Evolutionary conservation across 1,140 invertebrate genomes (phyloP).

Genomic region (Amphibalanus amphitrite): DNA sequence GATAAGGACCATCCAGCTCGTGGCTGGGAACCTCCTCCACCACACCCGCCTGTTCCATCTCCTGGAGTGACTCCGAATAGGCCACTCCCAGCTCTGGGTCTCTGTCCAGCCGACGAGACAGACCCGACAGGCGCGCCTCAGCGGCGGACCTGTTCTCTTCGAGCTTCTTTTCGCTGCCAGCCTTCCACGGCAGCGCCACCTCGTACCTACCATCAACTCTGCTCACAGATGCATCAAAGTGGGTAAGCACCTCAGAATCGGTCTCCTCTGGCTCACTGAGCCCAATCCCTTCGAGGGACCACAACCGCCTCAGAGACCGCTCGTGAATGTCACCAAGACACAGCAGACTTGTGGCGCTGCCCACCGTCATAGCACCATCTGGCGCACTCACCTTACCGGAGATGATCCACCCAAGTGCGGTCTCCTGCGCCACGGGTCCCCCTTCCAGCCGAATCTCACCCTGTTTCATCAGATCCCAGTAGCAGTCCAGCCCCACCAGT

Average conservation of each 20-base stretch:
- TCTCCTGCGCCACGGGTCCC: neutral
- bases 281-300: neutral
- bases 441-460: neutral
- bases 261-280: neutral
- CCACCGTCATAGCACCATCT: too few relatives aligned
- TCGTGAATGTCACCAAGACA: neutral
- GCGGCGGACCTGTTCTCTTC: too few relatives aligned
- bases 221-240: neutral
- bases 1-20: neutral
- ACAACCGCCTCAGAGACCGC: neutral
- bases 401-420: neutral
- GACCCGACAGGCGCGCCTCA: too few relatives aligned
- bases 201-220: neutral
- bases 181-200: neutral
- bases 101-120: too few relatives aligned
- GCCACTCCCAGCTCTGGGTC: too few relatives aligned
- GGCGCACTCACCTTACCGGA: neutral
- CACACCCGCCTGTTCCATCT: too few relatives aligned
- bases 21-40: too few relatives aligned
- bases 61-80: too few relatives aligned
- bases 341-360: neutral
- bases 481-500: neutral
- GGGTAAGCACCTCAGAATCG: too few relatives aligned
- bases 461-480: neutral
- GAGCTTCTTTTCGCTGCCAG: too few relatives aligned